Evolutionary conservation across 2,888 invertebrate genomes (phyloP).

Genomic region (Trichacis sp.): DNA sequence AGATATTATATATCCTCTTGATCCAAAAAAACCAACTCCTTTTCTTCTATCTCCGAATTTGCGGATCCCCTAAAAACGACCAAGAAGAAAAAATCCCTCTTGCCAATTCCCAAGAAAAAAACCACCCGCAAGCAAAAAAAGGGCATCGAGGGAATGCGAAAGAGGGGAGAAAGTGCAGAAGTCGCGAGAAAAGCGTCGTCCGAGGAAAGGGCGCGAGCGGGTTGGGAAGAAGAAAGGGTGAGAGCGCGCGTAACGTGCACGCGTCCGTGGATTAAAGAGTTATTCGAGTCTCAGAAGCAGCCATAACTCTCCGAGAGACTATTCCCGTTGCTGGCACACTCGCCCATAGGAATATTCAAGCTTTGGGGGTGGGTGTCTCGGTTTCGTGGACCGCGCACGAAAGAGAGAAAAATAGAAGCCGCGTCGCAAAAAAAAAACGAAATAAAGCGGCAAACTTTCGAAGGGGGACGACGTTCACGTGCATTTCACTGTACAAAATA

Average conservation of each 20-base stretch:
- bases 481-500: too few species aligned
- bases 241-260: slow-evolving; percentile 59
- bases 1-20: too few species aligned
- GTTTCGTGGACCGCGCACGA: slow-evolving; percentile 40
- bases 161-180: slow-evolving; percentile 5
- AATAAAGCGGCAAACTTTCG: too few species aligned
- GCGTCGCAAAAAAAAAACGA: too few species aligned
- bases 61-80: too few species aligned
- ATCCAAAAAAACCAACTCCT: too few species aligned
- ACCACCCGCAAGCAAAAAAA: neutral
- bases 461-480: too few species aligned
- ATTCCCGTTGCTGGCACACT: slow-evolving; percentile 64
- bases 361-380: slow-evolving; percentile 64
- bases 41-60: too few species aligned
- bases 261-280: slow-evolving; percentile 68
- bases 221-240: slow-evolving; percentile 40
- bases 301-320: slow-evolving; percentile 67
- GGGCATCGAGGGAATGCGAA: neutral
- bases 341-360: slow-evolving; percentile 67
- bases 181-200: slow-evolving; percentile 9
- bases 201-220: slow-evolving; percentile 13
- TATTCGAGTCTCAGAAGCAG: slow-evolving; percentile 68
- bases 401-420: slow-evolving; percentile 29
- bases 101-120: neutral
- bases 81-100: neutral